Conservation (phyloP, 1,140 invertebrate genomes). For the Macrotrachela quadricornifera region DNA sequence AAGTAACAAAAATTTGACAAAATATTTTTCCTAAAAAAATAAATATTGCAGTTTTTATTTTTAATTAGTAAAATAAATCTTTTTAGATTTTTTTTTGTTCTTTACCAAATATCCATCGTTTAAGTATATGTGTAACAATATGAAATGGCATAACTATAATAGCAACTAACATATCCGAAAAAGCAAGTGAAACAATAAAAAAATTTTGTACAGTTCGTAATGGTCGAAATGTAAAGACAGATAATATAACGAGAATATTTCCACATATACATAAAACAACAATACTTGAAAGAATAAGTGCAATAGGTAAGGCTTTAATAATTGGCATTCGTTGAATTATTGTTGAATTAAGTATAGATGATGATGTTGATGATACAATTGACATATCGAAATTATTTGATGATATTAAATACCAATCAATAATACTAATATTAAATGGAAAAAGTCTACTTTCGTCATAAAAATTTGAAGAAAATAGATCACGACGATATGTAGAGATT, state of each 20-base stretch:
- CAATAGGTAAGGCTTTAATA: too few species aligned
- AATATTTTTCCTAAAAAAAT: constrained; percentile 41
- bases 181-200: constrained; percentile 83
- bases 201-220: constrained; percentile 92
- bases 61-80: constrained; percentile 1
- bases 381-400: too few species aligned
- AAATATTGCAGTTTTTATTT: neutral
- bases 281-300: too few species aligned
- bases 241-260: constrained; percentile 78
- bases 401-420: too few species aligned
- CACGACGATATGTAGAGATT: too few species aligned
- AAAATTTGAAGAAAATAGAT: too few species aligned
- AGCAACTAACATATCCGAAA: constrained; percentile 90
- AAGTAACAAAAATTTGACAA: constrained; percentile 71
- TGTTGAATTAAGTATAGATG: too few species aligned
- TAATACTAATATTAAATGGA: too few species aligned
- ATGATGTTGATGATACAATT: too few species aligned
- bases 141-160: constrained; percentile 85
- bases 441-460: too few species aligned
- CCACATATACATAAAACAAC: constrained; percentile 31
- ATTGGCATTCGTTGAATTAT: too few species aligned
- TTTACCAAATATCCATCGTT: constrained; percentile 25
- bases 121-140: constrained; percentile 57
- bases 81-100: neutral
- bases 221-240: constrained; percentile 81